Base-by-base conservation (phyloP, 2,113 vertebrate genomes). In the Phyllostomus hastatus region DNA sequence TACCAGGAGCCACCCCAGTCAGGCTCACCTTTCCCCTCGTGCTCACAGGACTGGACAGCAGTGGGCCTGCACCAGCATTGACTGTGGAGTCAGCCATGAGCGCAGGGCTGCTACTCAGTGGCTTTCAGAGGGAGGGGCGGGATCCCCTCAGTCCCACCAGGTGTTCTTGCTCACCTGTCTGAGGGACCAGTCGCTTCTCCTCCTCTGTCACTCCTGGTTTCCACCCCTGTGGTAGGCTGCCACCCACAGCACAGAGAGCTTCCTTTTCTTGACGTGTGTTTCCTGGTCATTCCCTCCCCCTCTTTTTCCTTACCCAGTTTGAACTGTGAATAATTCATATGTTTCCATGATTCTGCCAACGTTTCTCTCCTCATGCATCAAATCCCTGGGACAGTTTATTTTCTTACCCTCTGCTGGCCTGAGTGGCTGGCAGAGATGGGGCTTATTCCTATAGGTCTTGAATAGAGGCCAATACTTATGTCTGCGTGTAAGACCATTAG, bases 271-370 rank as follows among this genome's bases (percentile, higher is more conserved):
- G 17, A 66, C 69, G 70, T 48, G 48, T n/a, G 19, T 48, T 59
- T 91, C 83, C 75, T 70, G 59, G 80, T 48, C 73, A 57, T 43
- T 41, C 81, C 78, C 73, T 48, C 64, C 73, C 57, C 91, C 82
- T 70, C 81, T 48, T 20, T 80, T 41, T 82, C 57, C 50, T 61
- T 75, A 19, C 10, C 85, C 12, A 0, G 70, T 87, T 82, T 84
- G 57, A 90, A 86, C 1, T 82, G 88, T 97, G 95, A 97, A 94
- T 97, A 97, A 98, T 96, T 96, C 80, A 85, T 94, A 33, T 86
- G 73, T 84, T 96, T 97, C 86, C 87, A 94, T 85, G 94, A 96
- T 95, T 86, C 87, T 75, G 81, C 81, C 91, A 94, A 0, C 0
- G 54, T 64, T 88, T 81, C 88, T 31, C 73, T 70, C 95, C 94